Base-by-base conservation (phyloP, 2,113 vertebrate species). In the Fulica atra region DNA sequence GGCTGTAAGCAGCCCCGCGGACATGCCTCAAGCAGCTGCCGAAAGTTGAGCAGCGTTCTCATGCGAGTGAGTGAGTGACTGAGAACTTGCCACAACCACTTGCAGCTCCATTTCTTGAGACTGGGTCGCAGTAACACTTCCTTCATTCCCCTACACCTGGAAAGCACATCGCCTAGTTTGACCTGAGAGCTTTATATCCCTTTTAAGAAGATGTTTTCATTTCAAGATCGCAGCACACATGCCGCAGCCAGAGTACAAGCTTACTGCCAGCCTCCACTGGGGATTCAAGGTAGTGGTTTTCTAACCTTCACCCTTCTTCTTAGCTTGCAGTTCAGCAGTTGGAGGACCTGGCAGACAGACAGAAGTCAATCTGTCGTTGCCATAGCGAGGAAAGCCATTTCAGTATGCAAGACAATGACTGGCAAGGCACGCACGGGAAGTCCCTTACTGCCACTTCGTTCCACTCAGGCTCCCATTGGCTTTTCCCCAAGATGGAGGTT, bases 151-250 rank as follows among this genome's bases (percentile, higher is more conserved):
- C 33, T 71, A 57, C 33, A 24, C 8, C 60, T 35, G 50, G 53
- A 86, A 80, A 76, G 44, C 16, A 29, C 0, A 0, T 8, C 74
- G 48, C 29, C 15, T 92, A 61, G 82, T 88, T 44, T 19, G 18
- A 71, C 51, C 38, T 4, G 8, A 46, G 53, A 70, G 53, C 51
- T 63, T 71, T 56, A 69, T 23, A 36, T 3, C 17, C n/a, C 38
- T 79, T 46, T 36, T 36, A 20, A 46, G 53, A 64, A 57, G 59
- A 16, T 5, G 25, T 66, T 81, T 81, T 68, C 42, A 36, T 33
- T 64, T 79, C 28, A 46, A 29, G 25, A 76, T 50, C 21, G 50
- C 26, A 76, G 50, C 0, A 0, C 3, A 3, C 3, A 1, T 15
- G 28, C n/a, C 1, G 1, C 57, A 48, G 50, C 4, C 14, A 25